Evolutionary conservation across 1,140 invertebrate genomes (phyloP).

Genomic region (Ceratina japonica): DNA sequence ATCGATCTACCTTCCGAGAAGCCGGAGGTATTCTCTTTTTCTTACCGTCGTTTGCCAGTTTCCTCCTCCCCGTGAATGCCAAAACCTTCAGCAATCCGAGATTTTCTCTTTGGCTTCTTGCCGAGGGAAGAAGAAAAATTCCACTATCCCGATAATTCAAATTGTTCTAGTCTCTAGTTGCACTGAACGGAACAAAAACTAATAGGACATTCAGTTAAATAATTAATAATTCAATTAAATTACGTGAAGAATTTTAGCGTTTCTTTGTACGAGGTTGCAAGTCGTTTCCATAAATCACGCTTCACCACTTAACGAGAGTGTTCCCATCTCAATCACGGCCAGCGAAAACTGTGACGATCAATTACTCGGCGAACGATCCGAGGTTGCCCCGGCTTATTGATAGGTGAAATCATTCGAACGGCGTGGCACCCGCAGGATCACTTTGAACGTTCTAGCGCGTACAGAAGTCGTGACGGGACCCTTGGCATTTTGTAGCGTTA

Average conservation of each 20-base stretch:
- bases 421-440: conserved; percentile 27
- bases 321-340: neutral
- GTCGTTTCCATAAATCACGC: neutral
- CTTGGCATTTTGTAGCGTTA: conserved; percentile 66
- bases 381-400: conserved; percentile 53
- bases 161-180: neutral
- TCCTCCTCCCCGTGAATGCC: conserved; percentile 35
- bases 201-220: too few species aligned
- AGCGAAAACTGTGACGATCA: neutral
- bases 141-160: neutral
- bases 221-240: too few species aligned
- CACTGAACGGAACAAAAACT: too few species aligned
- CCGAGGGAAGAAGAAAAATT: neutral
- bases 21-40: conserved; percentile 61
- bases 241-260: too few species aligned
- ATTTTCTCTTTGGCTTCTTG: conserved; percentile 12
- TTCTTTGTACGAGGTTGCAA: neutral
- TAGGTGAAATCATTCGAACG: conserved; percentile 68
- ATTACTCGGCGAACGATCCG: conserved; percentile 11
- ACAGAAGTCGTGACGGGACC: conserved; percentile 57
- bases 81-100: conserved; percentile 43
- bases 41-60: conserved; percentile 39
- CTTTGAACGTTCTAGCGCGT: conserved; percentile 44
- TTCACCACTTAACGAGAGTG: neutral
- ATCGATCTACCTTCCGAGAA: conserved; percentile 74